Conservation (phyloP, 2,797 vertebrate genomes). For the Thripadectes ignobilis region DNA sequence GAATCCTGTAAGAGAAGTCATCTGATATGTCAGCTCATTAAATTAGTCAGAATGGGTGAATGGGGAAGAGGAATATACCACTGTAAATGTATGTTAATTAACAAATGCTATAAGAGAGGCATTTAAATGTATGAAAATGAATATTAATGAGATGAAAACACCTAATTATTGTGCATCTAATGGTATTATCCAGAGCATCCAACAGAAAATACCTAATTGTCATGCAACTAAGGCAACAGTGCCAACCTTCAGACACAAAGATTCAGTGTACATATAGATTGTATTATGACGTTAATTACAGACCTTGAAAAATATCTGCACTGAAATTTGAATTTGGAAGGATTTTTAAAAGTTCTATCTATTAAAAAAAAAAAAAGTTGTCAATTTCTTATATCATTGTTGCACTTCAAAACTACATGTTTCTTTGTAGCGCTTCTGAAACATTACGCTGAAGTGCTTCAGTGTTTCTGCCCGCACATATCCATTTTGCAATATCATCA, state of each 20-base stretch:
- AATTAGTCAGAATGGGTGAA: constrained; percentile 55
- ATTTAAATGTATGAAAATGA: constrained; percentile 66
- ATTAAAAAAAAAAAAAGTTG: background rate
- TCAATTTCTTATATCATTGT: background rate
- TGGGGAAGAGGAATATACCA: constrained; percentile 57
- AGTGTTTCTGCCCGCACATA: background rate
- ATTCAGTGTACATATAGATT: background rate
- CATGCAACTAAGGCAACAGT: constrained; percentile 40
- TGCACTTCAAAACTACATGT: background rate
- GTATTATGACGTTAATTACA: background rate
- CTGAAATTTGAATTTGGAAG: background rate
- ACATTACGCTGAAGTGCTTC: background rate
- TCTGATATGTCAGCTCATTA: constrained; percentile 65
- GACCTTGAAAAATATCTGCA: background rate
- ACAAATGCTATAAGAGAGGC: constrained; percentile 54
- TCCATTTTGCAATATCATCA: background rate
- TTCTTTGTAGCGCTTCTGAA: background rate
- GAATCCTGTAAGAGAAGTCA: constrained; percentile 51
- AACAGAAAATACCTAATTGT: constrained; percentile 58
- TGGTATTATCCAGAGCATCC: constrained; percentile 56
- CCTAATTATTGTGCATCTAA: constrained; percentile 65
- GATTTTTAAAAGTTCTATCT: background rate
- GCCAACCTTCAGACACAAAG: constrained; percentile 47
- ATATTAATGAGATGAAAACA: constrained; percentile 67
- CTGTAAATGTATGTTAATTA: constrained; percentile 62